These are phyloP conservation scores for Eonycteris spelaea DNA, from an alignment of 2,113 vertebrate genomes.

Conservation along the genomic window DNA sequence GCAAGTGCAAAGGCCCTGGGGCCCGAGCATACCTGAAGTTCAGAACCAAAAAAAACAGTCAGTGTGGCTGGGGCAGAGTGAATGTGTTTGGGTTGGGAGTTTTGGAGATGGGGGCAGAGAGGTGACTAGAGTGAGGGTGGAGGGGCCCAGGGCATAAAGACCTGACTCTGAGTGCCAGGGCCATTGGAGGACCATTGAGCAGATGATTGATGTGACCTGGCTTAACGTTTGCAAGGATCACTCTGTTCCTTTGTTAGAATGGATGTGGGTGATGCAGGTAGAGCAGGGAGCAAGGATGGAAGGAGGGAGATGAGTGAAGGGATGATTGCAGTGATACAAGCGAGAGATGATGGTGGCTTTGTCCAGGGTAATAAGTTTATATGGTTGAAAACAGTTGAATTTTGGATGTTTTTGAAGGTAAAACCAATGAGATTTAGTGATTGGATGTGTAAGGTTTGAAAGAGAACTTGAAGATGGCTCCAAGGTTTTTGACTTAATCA, in stretches of 20 bases:
- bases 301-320: not conserved
- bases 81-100: not conserved
- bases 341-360: not conserved
- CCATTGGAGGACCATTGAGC: not conserved
- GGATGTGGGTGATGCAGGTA: not conserved
- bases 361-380: not conserved
- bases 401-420: not conserved
- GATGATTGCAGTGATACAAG: not conserved
- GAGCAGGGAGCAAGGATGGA: not conserved
- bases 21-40: not conserved
- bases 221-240: not conserved
- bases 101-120: not conserved
- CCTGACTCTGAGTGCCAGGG: not conserved
- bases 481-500: not conserved
- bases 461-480: not conserved
- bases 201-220: too few relatives aligned
- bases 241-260: not conserved
- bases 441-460: not conserved
- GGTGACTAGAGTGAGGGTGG: not conserved
- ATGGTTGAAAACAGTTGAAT: not conserved
- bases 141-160: not conserved
- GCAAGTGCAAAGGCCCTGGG: slow-evolving; percentile 10
- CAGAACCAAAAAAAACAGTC: not conserved
- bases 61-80: not conserved
- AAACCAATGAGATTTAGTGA: not conserved